phyloP scores from a whole-genome alignment of 2,888 invertebrate species.

The Hyposoter didymator region DNA sequence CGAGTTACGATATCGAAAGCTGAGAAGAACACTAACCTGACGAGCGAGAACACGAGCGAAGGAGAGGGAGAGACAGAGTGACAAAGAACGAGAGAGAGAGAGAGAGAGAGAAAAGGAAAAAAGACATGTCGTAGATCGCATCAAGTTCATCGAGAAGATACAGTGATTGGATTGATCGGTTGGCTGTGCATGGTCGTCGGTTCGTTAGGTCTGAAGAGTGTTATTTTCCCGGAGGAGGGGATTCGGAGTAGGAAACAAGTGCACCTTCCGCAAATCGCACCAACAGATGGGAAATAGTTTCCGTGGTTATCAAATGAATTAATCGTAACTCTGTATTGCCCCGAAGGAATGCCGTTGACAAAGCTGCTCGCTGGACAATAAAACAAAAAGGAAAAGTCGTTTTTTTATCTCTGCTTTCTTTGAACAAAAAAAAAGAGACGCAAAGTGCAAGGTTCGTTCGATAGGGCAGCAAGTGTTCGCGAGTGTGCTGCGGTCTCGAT shows the following conservation, averaged over 20 bases:
- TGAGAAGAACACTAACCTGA: conserved; percentile 37
- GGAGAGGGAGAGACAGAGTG: conserved; percentile 12
- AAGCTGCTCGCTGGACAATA: conserved; percentile 19
- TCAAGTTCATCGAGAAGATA: conserved; percentile 40
- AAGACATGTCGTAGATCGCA: conserved; percentile 41
- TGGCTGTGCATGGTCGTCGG: conserved; percentile 45
- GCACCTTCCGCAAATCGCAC: conserved; percentile 14
- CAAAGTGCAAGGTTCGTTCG: conserved; percentile 25
- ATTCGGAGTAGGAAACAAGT: conserved; percentile 21
- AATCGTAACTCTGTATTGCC: background rate
- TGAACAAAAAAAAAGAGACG: conserved; percentile 7
- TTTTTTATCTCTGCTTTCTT: background rate
- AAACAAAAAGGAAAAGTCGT: background rate
- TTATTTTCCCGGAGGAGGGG: background rate
- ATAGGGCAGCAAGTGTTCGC: conserved; percentile 51
- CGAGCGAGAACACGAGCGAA: conserved; percentile 26
- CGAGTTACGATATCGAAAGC: conserved; percentile 52
- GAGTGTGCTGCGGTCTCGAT: conserved; percentile 58
- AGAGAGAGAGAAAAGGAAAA: background rate
- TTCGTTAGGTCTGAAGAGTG: conserved; percentile 42
- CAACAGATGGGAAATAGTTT: conserved; percentile 22
- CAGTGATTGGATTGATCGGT: conserved; percentile 43
- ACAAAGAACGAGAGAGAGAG: conserved; percentile 10
- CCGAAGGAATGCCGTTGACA: conserved; percentile 15
- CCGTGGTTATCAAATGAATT: conserved; percentile 12